Percentiles rank a stretch among this genome's conserved stretches.
These are phyloP conservation scores for Malacoraja senta DNA, from an alignment of 2,797 vertebrate genomes.

Conservation along the genomic window DNA sequence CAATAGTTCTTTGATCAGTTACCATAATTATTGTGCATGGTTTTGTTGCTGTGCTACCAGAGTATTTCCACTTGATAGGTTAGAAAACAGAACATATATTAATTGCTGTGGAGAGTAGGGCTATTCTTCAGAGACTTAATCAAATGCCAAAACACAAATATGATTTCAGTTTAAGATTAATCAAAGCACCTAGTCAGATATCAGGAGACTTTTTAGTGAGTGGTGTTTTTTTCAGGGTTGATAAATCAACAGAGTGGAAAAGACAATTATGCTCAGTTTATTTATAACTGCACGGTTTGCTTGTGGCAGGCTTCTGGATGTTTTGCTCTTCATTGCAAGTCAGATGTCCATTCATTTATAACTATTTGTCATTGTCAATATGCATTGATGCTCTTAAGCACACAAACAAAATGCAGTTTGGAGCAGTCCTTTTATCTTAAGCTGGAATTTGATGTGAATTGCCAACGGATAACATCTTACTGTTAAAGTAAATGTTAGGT, in stretches of 20 bases:
- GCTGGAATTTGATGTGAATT: no score
- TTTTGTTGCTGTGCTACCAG: not conserved
- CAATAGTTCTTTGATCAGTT: not conserved
- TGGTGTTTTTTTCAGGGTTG: not conserved
- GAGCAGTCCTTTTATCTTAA: not conserved
- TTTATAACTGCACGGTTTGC: not conserved
- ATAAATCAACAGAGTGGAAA: not conserved
- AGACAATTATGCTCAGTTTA: not conserved
- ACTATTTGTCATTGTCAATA: not conserved
- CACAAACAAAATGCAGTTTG: not conserved
- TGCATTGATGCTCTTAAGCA: not conserved
- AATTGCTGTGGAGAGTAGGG: not conserved
- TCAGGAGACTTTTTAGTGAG: not conserved
- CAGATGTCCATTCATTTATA: not conserved
- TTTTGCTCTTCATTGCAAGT: not conserved
- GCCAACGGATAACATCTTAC: no score
- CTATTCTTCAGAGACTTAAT: not conserved
- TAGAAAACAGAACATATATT: not conserved
- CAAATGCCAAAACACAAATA: not conserved
- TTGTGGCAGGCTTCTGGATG: not conserved
- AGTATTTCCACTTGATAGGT: not conserved
- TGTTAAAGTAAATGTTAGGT: no score
- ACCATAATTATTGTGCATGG: not conserved
- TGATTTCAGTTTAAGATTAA: slow-evolving; percentile 10
- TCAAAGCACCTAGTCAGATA: not conserved